A percentile compares a stretch with the other conserved stretches of the same genome.
These are phyloP conservation scores for Acyrthosiphon pisum DNA, from an alignment of 1,140 invertebrate species.

Conservation along the genomic window DNA sequence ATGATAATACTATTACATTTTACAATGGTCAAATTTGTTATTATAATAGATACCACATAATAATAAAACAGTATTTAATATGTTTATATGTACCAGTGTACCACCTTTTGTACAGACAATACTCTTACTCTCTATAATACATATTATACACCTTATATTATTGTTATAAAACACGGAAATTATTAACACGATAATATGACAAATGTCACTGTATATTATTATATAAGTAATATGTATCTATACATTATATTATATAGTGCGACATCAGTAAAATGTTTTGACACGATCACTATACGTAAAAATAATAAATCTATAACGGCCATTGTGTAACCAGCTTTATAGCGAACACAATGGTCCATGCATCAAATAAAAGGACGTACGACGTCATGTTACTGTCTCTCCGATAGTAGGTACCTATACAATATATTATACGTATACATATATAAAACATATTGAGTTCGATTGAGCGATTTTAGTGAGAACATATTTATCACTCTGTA, in stretches of 20 bases:
- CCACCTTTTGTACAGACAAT: not conserved
- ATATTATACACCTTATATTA: not conserved
- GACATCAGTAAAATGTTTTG: not conserved
- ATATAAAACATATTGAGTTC: not conserved
- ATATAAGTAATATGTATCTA: not conserved
- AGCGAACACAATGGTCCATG: not conserved
- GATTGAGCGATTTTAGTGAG: not conserved
- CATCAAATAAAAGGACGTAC: not conserved
- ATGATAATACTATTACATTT: not conserved
- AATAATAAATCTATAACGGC: not conserved
- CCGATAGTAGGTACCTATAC: not conserved
- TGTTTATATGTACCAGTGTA: not conserved
- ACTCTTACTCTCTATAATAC: not conserved
- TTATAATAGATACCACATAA: not conserved
- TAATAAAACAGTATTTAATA: not conserved
- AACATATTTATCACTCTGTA: not conserved
- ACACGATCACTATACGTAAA: not conserved
- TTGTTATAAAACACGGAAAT: slow-evolving; percentile 33
- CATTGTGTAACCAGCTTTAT: not conserved
- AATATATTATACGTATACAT: not conserved
- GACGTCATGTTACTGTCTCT: not conserved
- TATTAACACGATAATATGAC: not conserved
- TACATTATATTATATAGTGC: not conserved
- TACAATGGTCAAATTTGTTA: not conserved
- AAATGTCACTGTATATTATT: not conserved